A percentile compares a stretch with the other conserved stretches of the same genome.
These are phyloP conservation scores for Meloidogyne hapla DNA, from an alignment of 1,140 invertebrate genomes.

Conservation along the genomic window DNA sequence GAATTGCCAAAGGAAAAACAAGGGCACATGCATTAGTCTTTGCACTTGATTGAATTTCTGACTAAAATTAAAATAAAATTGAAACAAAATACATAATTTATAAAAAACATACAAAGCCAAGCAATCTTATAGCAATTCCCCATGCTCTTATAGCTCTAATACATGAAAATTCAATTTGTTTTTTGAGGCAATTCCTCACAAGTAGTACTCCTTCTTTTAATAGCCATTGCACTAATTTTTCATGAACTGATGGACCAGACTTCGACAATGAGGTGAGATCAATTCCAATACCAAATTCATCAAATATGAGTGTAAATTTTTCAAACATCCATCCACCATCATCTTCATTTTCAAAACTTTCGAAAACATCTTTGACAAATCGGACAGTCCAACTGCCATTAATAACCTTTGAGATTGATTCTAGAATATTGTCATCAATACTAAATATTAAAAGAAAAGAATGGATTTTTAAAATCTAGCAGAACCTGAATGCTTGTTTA, in stretches of 20 bases:
- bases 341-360: background rate
- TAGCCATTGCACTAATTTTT: constrained; percentile 5
- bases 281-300: background rate
- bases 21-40: background rate
- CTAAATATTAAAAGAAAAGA: background rate
- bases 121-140: constrained; percentile 12
- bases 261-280: background rate
- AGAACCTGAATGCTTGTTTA: constrained; percentile 19
- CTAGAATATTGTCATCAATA: background rate
- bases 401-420: constrained; percentile 1
- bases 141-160: constrained; percentile 19
- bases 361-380: constrained; percentile 23
- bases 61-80: constrained; percentile 8
- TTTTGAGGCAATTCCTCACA: constrained; percentile 2
- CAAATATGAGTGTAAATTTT: constrained; percentile 2
- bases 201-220: background rate
- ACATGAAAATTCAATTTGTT: background rate
- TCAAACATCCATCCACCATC: background rate
- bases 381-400: background rate
- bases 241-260: background rate
- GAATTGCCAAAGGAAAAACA: constrained; percentile 6
- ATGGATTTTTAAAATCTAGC: background rate
- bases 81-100: background rate
- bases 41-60: background rate
- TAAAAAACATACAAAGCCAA: constrained; percentile 6